phyloP scores from a whole-genome alignment of 1,140 invertebrate genomes.

The Polypedilum vanderplanki region DNA sequence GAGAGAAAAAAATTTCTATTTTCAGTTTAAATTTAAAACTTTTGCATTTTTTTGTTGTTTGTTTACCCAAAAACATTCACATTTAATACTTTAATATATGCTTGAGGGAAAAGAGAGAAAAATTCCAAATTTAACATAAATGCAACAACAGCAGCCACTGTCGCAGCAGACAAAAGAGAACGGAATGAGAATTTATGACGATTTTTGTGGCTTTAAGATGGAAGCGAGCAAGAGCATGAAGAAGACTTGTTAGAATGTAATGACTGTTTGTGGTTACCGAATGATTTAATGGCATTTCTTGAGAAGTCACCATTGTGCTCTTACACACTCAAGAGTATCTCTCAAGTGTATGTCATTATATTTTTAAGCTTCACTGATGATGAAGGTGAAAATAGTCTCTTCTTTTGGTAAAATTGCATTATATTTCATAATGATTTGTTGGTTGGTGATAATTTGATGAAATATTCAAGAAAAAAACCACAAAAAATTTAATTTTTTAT shows the following conservation, averaged over 20 bases:
- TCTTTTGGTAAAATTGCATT: no score
- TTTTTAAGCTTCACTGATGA: not conserved
- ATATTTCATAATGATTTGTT: no score
- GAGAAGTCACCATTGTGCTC: not conserved
- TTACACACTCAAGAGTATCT: not conserved
- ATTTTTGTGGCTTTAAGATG: slow-evolving; percentile 2
- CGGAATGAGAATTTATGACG: slow-evolving; percentile 18
- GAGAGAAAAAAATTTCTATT: no score
- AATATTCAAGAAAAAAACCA: no score
- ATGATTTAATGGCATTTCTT: not conserved
- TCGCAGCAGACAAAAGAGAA: not conserved
- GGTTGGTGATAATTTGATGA: no score
- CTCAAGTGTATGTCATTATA: slow-evolving; percentile 3
- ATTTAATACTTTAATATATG: no score
- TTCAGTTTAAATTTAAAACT: not conserved
- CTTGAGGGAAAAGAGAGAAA: no score
- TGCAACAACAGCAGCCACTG: not conserved
- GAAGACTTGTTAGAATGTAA: slow-evolving; percentile 4
- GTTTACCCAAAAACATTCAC: no score
- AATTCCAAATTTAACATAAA: no score
- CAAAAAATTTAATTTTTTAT: no score
- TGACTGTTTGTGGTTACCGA: slow-evolving; percentile 9
- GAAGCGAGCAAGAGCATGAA: not conserved
- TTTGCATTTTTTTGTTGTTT: not conserved
- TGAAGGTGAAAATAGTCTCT: no score